Percentiles rank a stretch among this genome's conserved stretches.
These are phyloP conservation scores for Harpagus bidentatus DNA, from an alignment of 2,113 vertebrate species.

Conservation along the genomic window DNA sequence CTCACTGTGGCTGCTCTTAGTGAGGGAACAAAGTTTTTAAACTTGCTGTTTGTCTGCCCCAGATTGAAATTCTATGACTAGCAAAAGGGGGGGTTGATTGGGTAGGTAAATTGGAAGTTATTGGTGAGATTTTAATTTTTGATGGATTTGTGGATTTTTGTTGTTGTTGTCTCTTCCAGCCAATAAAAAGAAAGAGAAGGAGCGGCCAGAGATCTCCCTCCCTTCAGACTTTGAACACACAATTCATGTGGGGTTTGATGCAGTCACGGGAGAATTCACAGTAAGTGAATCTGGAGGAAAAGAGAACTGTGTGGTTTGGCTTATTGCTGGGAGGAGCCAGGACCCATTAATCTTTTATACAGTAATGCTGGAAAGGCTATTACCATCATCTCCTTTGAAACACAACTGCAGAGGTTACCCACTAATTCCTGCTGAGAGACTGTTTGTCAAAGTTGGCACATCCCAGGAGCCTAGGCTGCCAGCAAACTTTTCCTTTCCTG, in stretches of 20 bases:
- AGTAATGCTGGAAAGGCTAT: background rate
- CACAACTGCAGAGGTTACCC: background rate
- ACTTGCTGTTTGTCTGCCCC: background rate
- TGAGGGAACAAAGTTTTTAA: background rate
- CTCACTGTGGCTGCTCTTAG: background rate
- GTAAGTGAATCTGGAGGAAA: slow-evolving; percentile 72
- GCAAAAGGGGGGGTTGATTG: background rate
- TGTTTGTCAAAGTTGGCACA: background rate
- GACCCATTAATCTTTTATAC: slow-evolving; percentile 34
- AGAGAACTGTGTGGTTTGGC: background rate
- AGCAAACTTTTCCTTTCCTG: background rate
- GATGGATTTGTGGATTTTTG: background rate
- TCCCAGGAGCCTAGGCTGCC: background rate
- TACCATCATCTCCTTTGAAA: background rate
- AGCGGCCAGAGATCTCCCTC: slow-evolving; percentile 93
- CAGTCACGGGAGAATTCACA: slow-evolving; percentile 95
- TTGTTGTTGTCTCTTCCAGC: slow-evolving; percentile 66
- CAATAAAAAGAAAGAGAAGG: slow-evolving; percentile 90
- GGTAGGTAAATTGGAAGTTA: background rate
- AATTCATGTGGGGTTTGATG: slow-evolving; percentile 95
- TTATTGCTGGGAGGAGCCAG: background rate
- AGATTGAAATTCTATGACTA: fast-evolving
- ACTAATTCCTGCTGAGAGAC: background rate
- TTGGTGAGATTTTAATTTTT: background rate
- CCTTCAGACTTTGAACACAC: slow-evolving; percentile 97